phyloP scores from a whole-genome alignment of 1,140 invertebrate species.

The Thaumetopoea pityocampa region DNA sequence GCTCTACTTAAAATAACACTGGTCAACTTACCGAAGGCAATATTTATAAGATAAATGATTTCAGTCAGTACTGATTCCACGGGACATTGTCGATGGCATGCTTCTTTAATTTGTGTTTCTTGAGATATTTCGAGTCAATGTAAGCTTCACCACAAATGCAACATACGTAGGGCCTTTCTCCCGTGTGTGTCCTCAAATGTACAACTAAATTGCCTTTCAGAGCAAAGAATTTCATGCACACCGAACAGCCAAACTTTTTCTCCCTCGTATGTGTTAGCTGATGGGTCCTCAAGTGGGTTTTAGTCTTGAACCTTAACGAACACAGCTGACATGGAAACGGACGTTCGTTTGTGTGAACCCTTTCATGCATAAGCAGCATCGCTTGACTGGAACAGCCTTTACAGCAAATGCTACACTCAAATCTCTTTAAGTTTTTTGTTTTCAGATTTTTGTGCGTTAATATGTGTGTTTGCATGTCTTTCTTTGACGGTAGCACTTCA shows the following conservation, averaged over 20 bases:
- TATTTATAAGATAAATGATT: too few relatives aligned
- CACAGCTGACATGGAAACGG: constrained; percentile 75
- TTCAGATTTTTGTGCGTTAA: constrained; percentile 42
- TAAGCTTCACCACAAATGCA: constrained; percentile 78
- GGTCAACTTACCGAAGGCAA: too few relatives aligned
- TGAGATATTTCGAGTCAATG: constrained; percentile 74
- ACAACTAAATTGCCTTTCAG: constrained; percentile 70
- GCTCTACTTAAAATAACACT: too few relatives aligned
- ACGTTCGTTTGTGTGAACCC: constrained; percentile 76
- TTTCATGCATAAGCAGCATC: constrained; percentile 76
- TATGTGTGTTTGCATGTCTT: constrained; percentile 44
- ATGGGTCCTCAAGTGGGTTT: constrained; percentile 75
- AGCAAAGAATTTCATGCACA: constrained; percentile 75
- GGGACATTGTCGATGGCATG: constrained; percentile 68
- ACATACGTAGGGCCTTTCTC: constrained; percentile 80
- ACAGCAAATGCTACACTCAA: constrained; percentile 62
- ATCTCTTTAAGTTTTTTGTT: constrained; percentile 45
- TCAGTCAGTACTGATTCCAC: constrained; percentile 58
- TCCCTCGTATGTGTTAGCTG: constrained; percentile 75
- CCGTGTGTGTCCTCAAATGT: constrained; percentile 74
- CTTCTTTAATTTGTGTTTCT: constrained; percentile 70
- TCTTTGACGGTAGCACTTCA: constrained; percentile 40
- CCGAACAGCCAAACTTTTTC: constrained; percentile 74
- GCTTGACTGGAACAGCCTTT: constrained; percentile 74
- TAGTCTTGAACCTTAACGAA: constrained; percentile 74